phyloP scores from a whole-genome alignment of 2,888 invertebrate species.

The Scaptodrosophila latifasciaeformis region DNA sequence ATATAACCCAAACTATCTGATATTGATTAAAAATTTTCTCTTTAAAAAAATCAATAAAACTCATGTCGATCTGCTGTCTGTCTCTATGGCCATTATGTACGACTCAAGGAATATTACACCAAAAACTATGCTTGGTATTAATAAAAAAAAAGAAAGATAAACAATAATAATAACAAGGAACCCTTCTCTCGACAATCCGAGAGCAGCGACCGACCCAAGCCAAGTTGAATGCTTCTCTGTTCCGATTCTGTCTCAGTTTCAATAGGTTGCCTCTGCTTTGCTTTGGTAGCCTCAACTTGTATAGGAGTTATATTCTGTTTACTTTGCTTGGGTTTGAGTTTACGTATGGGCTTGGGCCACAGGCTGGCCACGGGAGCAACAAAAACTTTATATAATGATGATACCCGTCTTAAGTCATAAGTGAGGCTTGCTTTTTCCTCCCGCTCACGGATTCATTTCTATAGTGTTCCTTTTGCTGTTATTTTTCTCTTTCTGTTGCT shows the following conservation, averaged over 20 bases:
- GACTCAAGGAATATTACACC: conserved; percentile 24
- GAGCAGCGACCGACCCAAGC: too few species aligned
- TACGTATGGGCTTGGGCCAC: neutral
- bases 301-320: too few species aligned
- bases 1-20: too few species aligned
- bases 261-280: neutral
- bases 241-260: neutral
- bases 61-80: neutral
- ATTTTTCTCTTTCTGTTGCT: conserved; percentile 14
- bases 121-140: conserved; percentile 30
- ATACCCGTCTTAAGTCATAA: conserved; percentile 38
- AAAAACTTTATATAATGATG: too few species aligned
- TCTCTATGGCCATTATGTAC: too few species aligned
- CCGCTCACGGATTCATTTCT: conserved; percentile 1
- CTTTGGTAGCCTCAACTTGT: neutral
- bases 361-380: too few species aligned
- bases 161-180: too few species aligned
- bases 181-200: too few species aligned
- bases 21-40: too few species aligned
- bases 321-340: neutral
- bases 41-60: too few species aligned
- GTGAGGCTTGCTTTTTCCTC: conserved; percentile 15
- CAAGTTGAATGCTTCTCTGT: too few species aligned
- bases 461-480: conserved; percentile 4
- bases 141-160: conserved; percentile 25